Evolutionary conservation across 2,888 invertebrate genomes (phyloP), one percentile per base, ranked within the genome.

Genomic region (Plebejus anna): DNA sequence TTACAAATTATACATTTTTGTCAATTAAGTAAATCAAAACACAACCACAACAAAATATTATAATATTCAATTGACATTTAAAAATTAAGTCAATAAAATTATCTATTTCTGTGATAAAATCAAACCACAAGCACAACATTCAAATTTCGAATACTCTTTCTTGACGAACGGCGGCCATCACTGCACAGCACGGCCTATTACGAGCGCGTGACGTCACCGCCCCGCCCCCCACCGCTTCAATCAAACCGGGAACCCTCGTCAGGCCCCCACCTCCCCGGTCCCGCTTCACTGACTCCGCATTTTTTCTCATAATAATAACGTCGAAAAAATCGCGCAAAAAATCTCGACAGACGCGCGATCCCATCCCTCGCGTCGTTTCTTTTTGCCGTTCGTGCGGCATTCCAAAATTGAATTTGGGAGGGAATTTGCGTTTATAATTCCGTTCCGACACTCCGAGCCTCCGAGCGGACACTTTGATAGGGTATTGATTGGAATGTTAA

Each of bases 261-360:
- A 92, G 88, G 87, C 88, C 90, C 91, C 93, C 93, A 92, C 93
- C 92, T 83, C 88, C 92, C 66, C 66, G 28, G 92, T 90, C 91
- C 87, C 90, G 91, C 91, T 90, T 90, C 90, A 92, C 92, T 92
- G 93, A 93, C 92, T 93, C 89, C 87, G 91, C 92, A 93, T 93
- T 93, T 94, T 89, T 92, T 92, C 91, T 91, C 92, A 92, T 93
- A 94, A 94, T 93, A 94, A 94, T 92, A 93, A 91, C 90, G 92
- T 92, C 86, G 90, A 92, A 94, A 94, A 93, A 94, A 92, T 91
- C 90, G 90, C 88, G 83, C 90, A 93, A 93, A 92, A 94, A 94
- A 92, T 92, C 91, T 92, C 89, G 90, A 91, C 92, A 91, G 91
- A 89, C 90, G 88, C 86, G 87, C 84, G 84, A 84, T 86, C 90